Evolutionary conservation across 2,888 invertebrate genomes (phyloP).

Genomic region (Lottia gigantea): DNA sequence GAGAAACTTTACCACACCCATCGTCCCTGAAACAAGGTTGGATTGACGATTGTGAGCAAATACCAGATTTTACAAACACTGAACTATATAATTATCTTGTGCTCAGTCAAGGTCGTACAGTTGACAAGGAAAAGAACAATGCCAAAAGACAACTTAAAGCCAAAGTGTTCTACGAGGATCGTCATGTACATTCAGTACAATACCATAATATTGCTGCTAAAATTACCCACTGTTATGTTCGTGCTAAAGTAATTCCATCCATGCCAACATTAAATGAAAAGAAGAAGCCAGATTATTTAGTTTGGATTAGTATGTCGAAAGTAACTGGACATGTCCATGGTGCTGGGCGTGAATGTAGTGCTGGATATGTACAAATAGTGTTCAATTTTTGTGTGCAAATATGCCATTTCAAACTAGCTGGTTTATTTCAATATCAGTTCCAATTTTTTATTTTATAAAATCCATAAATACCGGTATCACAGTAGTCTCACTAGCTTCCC

Average conservation of each 20-base stretch:
- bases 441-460: too few species aligned
- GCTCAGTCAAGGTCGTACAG: constrained; percentile 1
- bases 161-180: neutral
- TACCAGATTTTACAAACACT: neutral
- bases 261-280: too few species aligned
- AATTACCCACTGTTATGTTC: neutral
- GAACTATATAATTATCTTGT: neutral
- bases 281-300: too few species aligned
- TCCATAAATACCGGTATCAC: too few species aligned
- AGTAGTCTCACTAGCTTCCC: too few species aligned
- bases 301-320: neutral
- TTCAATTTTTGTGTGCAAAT: too few species aligned
- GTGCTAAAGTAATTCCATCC: too few species aligned
- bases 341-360: neutral
- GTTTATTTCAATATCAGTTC: too few species aligned
- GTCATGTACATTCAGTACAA: neutral
- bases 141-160: constrained; percentile 5
- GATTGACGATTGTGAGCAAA: constrained; percentile 4
- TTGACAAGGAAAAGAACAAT: neutral
- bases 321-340: constrained; percentile 1
- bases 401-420: too few species aligned
- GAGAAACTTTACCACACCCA: neutral
- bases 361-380: neutral
- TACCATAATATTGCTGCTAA: neutral
- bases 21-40: constrained; percentile 1